Evolutionary conservation across 2,797 vertebrate species (phyloP).

Genomic region (Zalophus californianus): DNA sequence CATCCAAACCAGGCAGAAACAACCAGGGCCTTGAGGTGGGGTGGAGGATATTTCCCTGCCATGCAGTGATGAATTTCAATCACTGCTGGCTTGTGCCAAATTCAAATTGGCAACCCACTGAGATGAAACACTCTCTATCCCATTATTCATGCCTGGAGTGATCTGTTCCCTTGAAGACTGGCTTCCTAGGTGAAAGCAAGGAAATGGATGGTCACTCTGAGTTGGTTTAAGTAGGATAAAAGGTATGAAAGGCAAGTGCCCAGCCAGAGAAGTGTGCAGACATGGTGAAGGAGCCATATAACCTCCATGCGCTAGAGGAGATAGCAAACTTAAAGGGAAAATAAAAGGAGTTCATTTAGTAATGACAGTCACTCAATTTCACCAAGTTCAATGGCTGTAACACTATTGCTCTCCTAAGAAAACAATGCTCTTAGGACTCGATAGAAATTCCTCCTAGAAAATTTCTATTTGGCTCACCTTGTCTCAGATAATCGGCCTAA

Average conservation of each 20-base stretch:
- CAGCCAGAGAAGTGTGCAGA: neutral
- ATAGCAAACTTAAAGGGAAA: neutral
- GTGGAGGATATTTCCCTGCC: slow-evolving; percentile 1
- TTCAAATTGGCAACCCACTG: slow-evolving; percentile 75
- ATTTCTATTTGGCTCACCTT: neutral
- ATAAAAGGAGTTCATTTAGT: neutral
- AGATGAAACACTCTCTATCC: slow-evolving; percentile 79
- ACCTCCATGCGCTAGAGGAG: neutral
- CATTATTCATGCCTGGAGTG: slow-evolving; percentile 74
- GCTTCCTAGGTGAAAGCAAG: slow-evolving; percentile 68
- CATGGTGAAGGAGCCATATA: neutral
- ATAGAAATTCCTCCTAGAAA: neutral
- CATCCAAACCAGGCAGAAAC: neutral
- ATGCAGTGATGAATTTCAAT: slow-evolving; percentile 70
- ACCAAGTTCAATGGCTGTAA: neutral
- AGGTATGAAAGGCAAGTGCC: neutral
- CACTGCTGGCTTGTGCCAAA: slow-evolving; percentile 71
- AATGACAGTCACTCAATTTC: neutral
- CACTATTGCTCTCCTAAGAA: neutral
- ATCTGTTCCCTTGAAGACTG: slow-evolving; percentile 70
- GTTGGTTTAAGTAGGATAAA: slow-evolving; percentile 58
- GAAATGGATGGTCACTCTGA: slow-evolving; percentile 1
- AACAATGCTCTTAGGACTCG: neutral
- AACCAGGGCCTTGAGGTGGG: neutral
- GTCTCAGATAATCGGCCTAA: neutral